A percentile compares a stretch with the other conserved stretches of the same genome.
Conservation (phyloP, 2,888 invertebrate species). For the Cheilosia impressa region DNA sequence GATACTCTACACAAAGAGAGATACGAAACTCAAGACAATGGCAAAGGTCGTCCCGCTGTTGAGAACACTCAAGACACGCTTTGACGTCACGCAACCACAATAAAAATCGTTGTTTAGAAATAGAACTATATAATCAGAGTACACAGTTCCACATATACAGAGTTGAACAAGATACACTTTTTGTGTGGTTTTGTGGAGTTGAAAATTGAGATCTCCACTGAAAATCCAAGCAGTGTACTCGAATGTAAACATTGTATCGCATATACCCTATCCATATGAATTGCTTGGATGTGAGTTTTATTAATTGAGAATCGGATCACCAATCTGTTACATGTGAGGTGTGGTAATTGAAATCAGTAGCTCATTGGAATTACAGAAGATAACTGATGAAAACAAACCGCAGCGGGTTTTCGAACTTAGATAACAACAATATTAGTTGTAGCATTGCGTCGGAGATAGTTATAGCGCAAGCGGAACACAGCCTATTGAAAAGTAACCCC, state of each 20-base stretch:
- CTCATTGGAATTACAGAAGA: neutral
- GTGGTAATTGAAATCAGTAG: slow-evolving; percentile 11
- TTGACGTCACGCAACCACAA: slow-evolving; percentile 54
- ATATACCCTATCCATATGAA: no score
- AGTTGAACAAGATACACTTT: neutral
- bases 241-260: neutral
- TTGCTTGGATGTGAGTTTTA: neutral
- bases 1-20: slow-evolving; percentile 18
- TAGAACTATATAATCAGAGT: neutral
- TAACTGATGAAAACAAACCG: neutral
- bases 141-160: neutral
- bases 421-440: no score
- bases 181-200: slow-evolving; percentile 3
- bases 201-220: slow-evolving; percentile 8
- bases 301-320: neutral
- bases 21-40: slow-evolving; percentile 54
- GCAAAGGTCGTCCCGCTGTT: slow-evolving; percentile 58
- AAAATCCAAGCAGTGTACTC: slow-evolving; percentile 11
- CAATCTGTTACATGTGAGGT: neutral
- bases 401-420: neutral
- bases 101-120: slow-evolving; percentile 7
- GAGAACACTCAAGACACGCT: slow-evolving; percentile 37
- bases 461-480: no score
- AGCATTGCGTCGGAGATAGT: no score
- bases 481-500: no score